phyloP scores from a whole-genome alignment of 2,113 vertebrate species.

The Scatophagus argus region DNA sequence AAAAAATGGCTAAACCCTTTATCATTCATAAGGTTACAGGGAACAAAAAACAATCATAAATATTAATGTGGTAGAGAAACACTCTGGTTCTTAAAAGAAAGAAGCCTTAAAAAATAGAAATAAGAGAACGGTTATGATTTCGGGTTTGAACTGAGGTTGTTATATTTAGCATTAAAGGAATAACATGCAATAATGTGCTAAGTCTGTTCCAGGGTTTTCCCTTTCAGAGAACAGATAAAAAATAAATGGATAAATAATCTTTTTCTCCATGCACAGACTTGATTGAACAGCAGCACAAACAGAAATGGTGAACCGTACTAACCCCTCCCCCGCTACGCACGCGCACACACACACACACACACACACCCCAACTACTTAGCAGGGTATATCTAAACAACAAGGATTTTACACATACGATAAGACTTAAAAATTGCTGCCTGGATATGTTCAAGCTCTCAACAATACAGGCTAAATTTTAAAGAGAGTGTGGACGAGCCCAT shows the following conservation, averaged over 20 bases:
- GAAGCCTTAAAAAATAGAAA: too few species aligned
- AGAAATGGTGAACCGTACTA: conserved; percentile 30
- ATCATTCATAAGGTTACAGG: too few species aligned
- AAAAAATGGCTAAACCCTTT: too few species aligned
- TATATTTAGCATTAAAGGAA: conserved; percentile 9
- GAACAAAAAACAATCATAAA: too few species aligned
- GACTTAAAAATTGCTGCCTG: conserved; percentile 20
- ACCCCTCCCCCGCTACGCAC: conserved; percentile 39
- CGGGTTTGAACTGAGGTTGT: neutral
- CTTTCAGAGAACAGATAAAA: conserved; percentile 19
- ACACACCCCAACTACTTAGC: conserved; percentile 49
- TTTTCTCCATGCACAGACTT: conserved; percentile 12
- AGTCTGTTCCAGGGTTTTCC: neutral
- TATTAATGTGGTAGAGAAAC: too few species aligned
- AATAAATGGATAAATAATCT: conserved; percentile 4
- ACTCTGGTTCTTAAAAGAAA: neutral
- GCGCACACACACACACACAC: conserved; percentile 17
- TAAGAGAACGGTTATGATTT: neutral
- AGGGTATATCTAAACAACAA: conserved; percentile 33
- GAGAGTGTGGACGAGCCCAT: neutral
- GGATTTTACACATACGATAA: conserved; percentile 23
- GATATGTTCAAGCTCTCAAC: neutral
- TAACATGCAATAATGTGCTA: neutral
- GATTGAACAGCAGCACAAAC: conserved; percentile 35
- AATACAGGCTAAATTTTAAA: neutral